phyloP scores from a whole-genome alignment of 1,140 invertebrate species.

The Vollenhovia emeryi region DNA sequence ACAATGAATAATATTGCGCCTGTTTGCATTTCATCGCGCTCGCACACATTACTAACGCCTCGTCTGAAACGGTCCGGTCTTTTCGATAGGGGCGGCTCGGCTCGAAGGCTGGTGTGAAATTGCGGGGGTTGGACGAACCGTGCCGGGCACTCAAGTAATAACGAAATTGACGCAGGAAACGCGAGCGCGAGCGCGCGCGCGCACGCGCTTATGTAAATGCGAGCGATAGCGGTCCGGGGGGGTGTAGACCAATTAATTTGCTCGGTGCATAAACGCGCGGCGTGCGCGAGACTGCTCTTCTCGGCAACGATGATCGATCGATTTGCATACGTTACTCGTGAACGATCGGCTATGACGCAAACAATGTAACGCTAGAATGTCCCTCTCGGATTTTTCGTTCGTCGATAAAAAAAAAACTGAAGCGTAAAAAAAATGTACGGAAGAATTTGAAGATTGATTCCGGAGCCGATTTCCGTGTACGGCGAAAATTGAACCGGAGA shows the following conservation, averaged over 20 bases:
- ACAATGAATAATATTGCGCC: slow-evolving; percentile 61
- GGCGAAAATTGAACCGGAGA: too few relatives aligned
- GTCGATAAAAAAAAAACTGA: neutral
- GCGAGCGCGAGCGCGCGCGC: slow-evolving; percentile 4
- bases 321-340: slow-evolving; percentile 43
- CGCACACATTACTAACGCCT: slow-evolving; percentile 59
- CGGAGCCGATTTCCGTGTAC: neutral
- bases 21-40: slow-evolving; percentile 62
- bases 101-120: slow-evolving; percentile 29
- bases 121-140: slow-evolving; percentile 30
- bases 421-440: neutral
- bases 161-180: slow-evolving; percentile 72
- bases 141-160: slow-evolving; percentile 68
- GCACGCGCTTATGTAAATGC: slow-evolving; percentile 68
- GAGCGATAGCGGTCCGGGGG: slow-evolving; percentile 55
- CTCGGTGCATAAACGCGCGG: slow-evolving; percentile 55
- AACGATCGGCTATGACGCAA: neutral
- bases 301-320: slow-evolving; percentile 66
- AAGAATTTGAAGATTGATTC: neutral
- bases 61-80: slow-evolving; percentile 49
- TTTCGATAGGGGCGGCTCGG: slow-evolving; percentile 34
- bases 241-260: slow-evolving; percentile 73
- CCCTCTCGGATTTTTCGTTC: slow-evolving; percentile 27
- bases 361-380: neutral
- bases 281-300: slow-evolving; percentile 67